Evolutionary conservation across 2,888 invertebrate species (phyloP), one percentile per base, ranked within the genome.

Genomic region (Chymomyza procnemis): DNA sequence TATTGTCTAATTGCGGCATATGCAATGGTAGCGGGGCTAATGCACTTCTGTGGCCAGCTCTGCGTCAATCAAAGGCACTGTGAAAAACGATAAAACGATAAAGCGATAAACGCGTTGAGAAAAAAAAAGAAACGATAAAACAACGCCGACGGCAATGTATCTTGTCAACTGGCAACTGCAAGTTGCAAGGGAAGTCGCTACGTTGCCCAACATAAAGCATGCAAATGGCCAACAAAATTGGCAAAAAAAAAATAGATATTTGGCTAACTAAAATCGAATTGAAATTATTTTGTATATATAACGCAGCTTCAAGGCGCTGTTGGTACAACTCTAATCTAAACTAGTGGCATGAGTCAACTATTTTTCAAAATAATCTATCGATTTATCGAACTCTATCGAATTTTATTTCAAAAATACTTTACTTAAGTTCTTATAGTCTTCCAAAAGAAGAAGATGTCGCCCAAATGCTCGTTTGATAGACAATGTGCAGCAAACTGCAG

Each of bases 11-110:
- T 57, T 57, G 69, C 48, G 50, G 66, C 47, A 62, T 55, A 47
- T 68, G 65, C 66, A 67, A n/a, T 67, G 67, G 67, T 60, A 76
- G 85, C 71, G 86, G 87, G 88, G 89, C 90, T 90, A 90, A 90
- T 90, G 90, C 89, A 90, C 89, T 90, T 89, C 87, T 84, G 82
- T 76, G 85, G 81, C 85, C 87, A 88, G 88, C 90, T 88, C 87
- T 89, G 88, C 79, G 85, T 87, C 86, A 87, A 87, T 87, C 83
- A 83, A 63, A 66, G 73, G 64, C 62, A 46, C 58, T 12, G n/a
- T n/a, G 47, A 19, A 62, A 22, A 61, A 34, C 55, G 22, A 63
- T 52, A 69, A 50, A 59, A 59, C 30, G 61, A 58, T 12, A 54
- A 41, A 26, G 22, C 59, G 22, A 63, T 52, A 65, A 50, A n/a